A percentile compares a stretch with the other conserved stretches of the same genome.
These are phyloP conservation scores for Pandemis corylana DNA, from an alignment of 2,888 invertebrate genomes.

Conservation along the genomic window DNA sequence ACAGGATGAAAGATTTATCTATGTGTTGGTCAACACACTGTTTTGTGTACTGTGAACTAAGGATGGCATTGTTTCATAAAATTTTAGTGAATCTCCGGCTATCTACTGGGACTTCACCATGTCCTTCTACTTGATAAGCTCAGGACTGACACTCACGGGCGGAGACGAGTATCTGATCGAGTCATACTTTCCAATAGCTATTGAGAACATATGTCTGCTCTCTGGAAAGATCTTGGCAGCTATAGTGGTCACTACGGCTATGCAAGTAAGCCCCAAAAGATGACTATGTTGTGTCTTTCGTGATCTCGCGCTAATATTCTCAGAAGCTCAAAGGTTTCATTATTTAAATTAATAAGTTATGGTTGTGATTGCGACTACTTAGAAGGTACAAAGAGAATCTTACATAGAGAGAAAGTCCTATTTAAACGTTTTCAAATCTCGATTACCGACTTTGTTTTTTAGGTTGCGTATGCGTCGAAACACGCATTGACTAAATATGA, in stretches of 20 bases:
- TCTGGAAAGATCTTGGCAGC: conserved; percentile 76
- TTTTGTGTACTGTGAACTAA: too few relatives aligned
- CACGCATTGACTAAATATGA: conserved; percentile 72
- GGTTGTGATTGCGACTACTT: not conserved
- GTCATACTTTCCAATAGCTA: conserved; percentile 57
- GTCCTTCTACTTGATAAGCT: conserved; percentile 69
- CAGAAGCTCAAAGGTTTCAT: too few relatives aligned
- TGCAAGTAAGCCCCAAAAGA: conserved; percentile 54
- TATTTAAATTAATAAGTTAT: too few relatives aligned
- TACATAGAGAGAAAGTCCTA: too few relatives aligned
- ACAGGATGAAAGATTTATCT: too few relatives aligned
- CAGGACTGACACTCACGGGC: conserved; percentile 69
- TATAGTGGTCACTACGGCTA: conserved; percentile 69
- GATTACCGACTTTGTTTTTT: not conserved
- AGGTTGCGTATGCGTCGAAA: conserved; percentile 68
- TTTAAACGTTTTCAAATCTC: not conserved
- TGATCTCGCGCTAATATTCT: too few relatives aligned
- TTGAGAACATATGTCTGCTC: conserved; percentile 64
- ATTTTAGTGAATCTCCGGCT: conserved; percentile 63
- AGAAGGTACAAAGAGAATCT: too few relatives aligned
- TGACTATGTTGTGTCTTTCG: not conserved
- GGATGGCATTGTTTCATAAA: too few relatives aligned
- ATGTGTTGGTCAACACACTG: too few relatives aligned
- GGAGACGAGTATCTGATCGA: conserved; percentile 70
- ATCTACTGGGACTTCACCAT: conserved; percentile 72